phyloP scores from a whole-genome alignment of 2,797 vertebrate genomes.

The Hypotaenidia philippensis region DNA sequence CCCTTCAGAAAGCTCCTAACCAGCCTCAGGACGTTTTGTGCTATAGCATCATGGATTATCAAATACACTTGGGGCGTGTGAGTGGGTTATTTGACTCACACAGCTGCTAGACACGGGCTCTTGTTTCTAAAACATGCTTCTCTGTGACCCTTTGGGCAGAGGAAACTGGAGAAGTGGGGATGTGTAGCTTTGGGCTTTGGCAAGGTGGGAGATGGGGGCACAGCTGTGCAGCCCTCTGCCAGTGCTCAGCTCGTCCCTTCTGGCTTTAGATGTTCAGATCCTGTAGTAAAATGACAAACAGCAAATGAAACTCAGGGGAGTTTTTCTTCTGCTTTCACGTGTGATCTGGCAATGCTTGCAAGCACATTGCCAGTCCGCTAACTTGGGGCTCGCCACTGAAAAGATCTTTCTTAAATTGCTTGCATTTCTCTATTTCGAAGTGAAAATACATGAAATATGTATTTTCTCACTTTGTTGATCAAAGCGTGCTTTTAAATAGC shows the following conservation, averaged over 20 bases:
- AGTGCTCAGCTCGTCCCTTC: background rate
- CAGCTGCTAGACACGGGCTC: background rate
- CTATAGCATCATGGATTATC: background rate
- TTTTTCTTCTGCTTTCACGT: background rate
- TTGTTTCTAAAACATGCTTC: background rate
- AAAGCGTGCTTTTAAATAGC: slow-evolving; percentile 46
- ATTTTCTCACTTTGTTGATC: slow-evolving; percentile 38
- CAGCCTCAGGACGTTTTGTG: background rate
- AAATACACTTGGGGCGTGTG: background rate
- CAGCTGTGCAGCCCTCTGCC: rapidly evolving
- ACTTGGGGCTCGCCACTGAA: background rate
- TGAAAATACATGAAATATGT: background rate
- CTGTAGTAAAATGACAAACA: background rate
- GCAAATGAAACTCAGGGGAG: background rate
- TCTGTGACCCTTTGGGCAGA: background rate
- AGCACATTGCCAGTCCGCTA: background rate
- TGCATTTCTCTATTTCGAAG: background rate
- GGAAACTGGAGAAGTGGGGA: background rate
- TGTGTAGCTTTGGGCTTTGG: background rate
- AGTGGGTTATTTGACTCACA: background rate
- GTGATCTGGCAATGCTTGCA: background rate
- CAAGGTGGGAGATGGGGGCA: background rate
- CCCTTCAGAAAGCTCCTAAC: background rate
- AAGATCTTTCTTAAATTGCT: background rate
- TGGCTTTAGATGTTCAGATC: background rate